phyloP scores from a whole-genome alignment of 2,888 invertebrate genomes.

The Nephrotoma flavescens region DNA sequence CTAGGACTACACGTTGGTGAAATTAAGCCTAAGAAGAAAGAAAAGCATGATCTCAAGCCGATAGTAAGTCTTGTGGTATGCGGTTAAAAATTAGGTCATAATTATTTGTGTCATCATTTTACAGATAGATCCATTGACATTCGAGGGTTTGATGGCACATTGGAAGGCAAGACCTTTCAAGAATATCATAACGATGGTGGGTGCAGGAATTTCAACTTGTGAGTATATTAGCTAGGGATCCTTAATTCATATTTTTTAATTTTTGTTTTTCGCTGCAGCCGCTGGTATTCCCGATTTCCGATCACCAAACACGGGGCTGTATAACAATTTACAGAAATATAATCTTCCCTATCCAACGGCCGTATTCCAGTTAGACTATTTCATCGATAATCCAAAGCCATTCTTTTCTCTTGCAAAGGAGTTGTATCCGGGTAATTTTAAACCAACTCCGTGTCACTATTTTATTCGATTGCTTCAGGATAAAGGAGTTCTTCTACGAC shows the following conservation, averaged over 20 bases:
- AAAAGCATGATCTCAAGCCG: background rate
- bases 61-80: background rate
- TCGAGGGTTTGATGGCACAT: constrained; percentile 66
- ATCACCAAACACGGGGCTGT: constrained; percentile 82
- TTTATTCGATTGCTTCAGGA: constrained; percentile 74
- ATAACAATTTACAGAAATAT: constrained; percentile 81
- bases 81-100: background rate
- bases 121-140: constrained; percentile 44
- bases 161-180: constrained; percentile 62
- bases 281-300: constrained; percentile 96
- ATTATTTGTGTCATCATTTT: background rate
- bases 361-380: constrained; percentile 83
- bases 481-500: constrained; percentile 59
- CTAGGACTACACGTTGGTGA: background rate
- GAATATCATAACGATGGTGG: constrained; percentile 85
- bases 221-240: constrained; percentile 28
- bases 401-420: constrained; percentile 86
- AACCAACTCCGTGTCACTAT: constrained; percentile 82
- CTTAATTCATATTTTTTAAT: constrained; percentile 6
- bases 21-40: background rate
- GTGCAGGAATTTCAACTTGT: constrained; percentile 95
- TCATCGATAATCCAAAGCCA: constrained; percentile 75
- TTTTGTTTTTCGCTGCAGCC: constrained; percentile 37
- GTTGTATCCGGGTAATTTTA: constrained; percentile 71
- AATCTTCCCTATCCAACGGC: constrained; percentile 82